phyloP scores from a whole-genome alignment of 2,888 invertebrate genomes.

The Lithodes maja region DNA sequence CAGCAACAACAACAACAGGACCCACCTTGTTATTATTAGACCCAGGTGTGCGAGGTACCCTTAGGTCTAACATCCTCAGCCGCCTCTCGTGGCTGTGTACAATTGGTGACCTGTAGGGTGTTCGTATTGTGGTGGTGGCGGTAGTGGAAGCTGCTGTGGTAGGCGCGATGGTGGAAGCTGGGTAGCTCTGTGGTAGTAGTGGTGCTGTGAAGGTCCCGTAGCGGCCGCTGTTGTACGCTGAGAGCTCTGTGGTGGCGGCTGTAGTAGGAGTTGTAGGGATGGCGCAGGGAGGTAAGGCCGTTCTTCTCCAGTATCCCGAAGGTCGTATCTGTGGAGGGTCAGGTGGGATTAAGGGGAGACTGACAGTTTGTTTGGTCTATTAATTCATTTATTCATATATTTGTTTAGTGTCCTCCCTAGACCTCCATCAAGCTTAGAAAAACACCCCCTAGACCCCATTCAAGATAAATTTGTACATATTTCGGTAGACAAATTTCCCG shows the following conservation, averaged over 20 bases:
- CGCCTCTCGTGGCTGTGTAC: not conserved
- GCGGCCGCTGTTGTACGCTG: constrained; percentile 12
- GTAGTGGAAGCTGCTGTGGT: not conserved
- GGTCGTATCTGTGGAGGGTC: not conserved
- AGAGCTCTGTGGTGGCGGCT: constrained; percentile 21
- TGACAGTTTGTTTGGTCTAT: too few species aligned
- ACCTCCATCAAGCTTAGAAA: too few species aligned
- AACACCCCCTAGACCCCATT: too few species aligned
- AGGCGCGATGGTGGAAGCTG: constrained; percentile 8
- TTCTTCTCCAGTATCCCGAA: constrained; percentile 7
- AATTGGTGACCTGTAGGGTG: not conserved
- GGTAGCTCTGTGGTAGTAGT: not conserved
- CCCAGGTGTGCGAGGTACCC: constrained; percentile 25
- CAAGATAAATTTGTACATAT: too few species aligned
- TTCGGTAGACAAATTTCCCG: too few species aligned
- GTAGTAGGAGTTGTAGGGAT: constrained; percentile 2
- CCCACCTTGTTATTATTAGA: not conserved
- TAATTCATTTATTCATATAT: too few species aligned
- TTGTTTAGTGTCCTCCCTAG: too few species aligned
- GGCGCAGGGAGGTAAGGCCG: not conserved
- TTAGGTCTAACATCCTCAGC: not conserved
- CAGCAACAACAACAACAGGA: too few species aligned
- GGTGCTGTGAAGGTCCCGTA: not conserved
- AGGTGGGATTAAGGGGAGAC: too few species aligned
- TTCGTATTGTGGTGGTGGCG: constrained; percentile 5